Percentiles rank a stretch among this genome's conserved stretches.
Conservation (phyloP, 2,888 invertebrate genomes). For the Uloborus plumipes region DNA sequence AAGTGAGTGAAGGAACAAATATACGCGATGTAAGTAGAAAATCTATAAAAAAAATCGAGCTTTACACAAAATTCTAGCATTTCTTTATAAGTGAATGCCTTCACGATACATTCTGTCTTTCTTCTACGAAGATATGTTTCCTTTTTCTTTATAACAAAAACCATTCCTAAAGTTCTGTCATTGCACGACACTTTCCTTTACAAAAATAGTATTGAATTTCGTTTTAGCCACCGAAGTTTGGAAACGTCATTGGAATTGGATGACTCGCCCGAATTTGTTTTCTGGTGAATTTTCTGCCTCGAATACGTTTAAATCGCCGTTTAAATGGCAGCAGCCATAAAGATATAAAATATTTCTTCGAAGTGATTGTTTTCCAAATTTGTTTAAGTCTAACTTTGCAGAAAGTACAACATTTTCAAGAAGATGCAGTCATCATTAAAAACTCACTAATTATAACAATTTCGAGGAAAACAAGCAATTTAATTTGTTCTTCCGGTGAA, state of each 20-base stretch:
- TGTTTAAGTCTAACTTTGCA: too few relatives aligned
- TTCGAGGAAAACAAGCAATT: too few relatives aligned
- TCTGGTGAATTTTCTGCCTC: slow-evolving; percentile 19
- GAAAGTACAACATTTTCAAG: too few relatives aligned
- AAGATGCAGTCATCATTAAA: too few relatives aligned
- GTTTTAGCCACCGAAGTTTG: slow-evolving; percentile 54
- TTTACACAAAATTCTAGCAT: slow-evolving; percentile 10
- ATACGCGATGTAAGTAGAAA: slow-evolving; percentile 42
- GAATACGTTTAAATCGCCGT: slow-evolving; percentile 23
- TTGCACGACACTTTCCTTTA: slow-evolving; percentile 48
- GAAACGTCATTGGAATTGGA: slow-evolving; percentile 52
- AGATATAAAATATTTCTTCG: too few relatives aligned
- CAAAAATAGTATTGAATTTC: slow-evolving; percentile 62
- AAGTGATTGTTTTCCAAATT: too few relatives aligned
- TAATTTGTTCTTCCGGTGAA: slow-evolving; percentile 32
- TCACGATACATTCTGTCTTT: slow-evolving; percentile 31
- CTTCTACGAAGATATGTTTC: slow-evolving; percentile 8
- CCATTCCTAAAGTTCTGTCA: slow-evolving; percentile 38
- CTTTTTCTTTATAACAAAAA: slow-evolving; percentile 24
- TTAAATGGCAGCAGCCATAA: slow-evolving; percentile 6
- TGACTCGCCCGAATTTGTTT: slow-evolving; percentile 50
- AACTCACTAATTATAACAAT: too few relatives aligned
- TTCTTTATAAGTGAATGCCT: slow-evolving; percentile 44
- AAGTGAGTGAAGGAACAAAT: slow-evolving; percentile 14
- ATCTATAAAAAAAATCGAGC: slow-evolving; percentile 31